Conservation (phyloP, 2,888 invertebrate genomes). For the Trissonchulus sp. region DNA sequence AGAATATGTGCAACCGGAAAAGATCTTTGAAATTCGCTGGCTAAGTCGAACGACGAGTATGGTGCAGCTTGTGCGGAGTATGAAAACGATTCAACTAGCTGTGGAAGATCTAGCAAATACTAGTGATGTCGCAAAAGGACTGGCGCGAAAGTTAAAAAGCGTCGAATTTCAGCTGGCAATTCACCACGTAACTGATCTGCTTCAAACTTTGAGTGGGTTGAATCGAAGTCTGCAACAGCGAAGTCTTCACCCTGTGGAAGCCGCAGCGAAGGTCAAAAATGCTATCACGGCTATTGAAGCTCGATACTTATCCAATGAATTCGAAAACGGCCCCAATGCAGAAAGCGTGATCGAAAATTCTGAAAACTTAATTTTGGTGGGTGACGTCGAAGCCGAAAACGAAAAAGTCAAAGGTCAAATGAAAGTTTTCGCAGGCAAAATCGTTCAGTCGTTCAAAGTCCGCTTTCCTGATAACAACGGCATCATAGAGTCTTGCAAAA, state of each 20-base stretch:
- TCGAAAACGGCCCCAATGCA: neutral
- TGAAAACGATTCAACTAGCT: neutral
- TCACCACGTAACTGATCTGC: neutral
- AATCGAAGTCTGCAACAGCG: neutral
- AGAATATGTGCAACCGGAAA: constrained; percentile 16
- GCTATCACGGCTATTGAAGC: neutral
- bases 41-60: neutral
- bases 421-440: neutral
- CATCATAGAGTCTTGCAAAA: neutral
- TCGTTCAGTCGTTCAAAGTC: neutral
- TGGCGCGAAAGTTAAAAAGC: neutral
- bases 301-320: neutral
- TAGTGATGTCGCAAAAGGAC: constrained; percentile 10
- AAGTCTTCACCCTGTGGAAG: neutral
- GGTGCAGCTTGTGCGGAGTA: neutral
- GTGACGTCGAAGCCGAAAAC: neutral
- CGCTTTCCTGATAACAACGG: neutral
- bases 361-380: neutral
- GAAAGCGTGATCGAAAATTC: neutral
- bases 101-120: constrained; percentile 2
- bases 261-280: neutral
- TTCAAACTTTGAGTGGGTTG: neutral
- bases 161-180: neutral
- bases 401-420: neutral
- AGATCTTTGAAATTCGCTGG: constrained; percentile 5